Percentiles rank a stretch among this genome's conserved stretches.
Evolutionary conservation across 1,140 invertebrate genomes (phyloP).

Genomic region (Drosophila aff.): DNA sequence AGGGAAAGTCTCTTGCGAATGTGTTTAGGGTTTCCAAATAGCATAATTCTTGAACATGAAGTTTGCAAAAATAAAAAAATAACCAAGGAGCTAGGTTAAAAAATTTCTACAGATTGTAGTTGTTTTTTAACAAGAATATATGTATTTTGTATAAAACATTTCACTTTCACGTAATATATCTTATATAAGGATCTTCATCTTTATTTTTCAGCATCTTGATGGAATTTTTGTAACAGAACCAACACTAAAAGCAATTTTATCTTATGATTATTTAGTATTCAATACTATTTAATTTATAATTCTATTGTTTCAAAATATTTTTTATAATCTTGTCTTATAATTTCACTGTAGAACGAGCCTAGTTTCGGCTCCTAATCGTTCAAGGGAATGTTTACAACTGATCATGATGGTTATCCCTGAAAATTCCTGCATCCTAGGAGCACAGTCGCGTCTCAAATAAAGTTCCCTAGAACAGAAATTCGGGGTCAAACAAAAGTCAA

Average conservation of each 20-base stretch:
- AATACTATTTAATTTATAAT: neutral
- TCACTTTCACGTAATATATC: neutral
- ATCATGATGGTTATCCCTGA: neutral
- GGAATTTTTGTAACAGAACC: neutral
- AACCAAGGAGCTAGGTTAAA: no score
- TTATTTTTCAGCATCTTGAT: neutral
- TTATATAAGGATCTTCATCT: neutral
- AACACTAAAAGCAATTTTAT: neutral
- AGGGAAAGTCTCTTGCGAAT: neutral
- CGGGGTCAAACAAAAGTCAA: conserved; percentile 52
- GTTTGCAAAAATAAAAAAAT: neutral
- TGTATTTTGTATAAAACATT: no score
- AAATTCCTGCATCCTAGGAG: neutral
- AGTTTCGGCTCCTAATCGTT: neutral
- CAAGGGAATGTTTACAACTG: conserved; percentile 50
- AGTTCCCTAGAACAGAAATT: neutral
- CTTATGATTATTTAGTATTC: neutral
- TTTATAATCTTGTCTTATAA: neutral
- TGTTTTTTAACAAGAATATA: no score
- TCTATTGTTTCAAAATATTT: neutral
- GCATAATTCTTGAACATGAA: neutral
- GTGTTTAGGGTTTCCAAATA: no score
- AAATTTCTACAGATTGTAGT: no score
- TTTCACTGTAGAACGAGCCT: neutral
- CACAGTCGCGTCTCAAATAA: conserved; percentile 63